These are phyloP conservation scores for Stichodactyla helianthus DNA, from an alignment of 64 coral and sea anemone genomes.

Conservation along the genomic window DNA sequence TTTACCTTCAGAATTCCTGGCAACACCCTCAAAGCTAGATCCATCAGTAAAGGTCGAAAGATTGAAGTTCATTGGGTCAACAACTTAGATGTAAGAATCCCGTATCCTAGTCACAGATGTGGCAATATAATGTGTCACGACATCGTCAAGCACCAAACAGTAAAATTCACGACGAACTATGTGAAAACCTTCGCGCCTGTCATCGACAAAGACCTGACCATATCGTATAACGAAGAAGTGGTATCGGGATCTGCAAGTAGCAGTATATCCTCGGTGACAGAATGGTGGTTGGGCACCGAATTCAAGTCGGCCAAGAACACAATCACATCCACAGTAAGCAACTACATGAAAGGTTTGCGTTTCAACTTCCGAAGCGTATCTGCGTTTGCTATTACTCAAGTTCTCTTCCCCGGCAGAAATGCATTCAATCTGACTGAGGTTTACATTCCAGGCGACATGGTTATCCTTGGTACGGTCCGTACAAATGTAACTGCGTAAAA, in stretches of 20 bases:
- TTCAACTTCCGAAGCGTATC: constrained; percentile 49
- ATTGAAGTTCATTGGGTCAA: constrained; percentile 42
- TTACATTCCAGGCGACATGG: constrained; percentile 39
- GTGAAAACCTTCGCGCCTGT: constrained; percentile 21
- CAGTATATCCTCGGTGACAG: neutral
- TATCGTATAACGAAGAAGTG: constrained; percentile 24
- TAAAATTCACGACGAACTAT: constrained; percentile 23
- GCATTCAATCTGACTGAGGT: constrained; percentile 32
- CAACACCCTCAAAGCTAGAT: constrained; percentile 28
- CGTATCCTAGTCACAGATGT: constrained; percentile 2
- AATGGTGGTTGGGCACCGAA: neutral
- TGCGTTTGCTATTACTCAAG: constrained; percentile 40
- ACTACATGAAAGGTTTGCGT: constrained; percentile 24
- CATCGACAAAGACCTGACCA: constrained; percentile 28
- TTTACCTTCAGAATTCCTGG: constrained; percentile 35
- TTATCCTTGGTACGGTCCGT: constrained; percentile 18
- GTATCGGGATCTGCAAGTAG: constrained; percentile 15
- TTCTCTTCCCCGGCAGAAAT: constrained; percentile 32
- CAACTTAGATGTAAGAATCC: neutral
- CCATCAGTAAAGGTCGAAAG: constrained; percentile 30
- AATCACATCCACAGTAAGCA: constrained; percentile 12
- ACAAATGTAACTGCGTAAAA: no score
- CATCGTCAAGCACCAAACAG: neutral
- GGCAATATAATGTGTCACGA: neutral
- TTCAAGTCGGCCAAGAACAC: constrained; percentile 25